Evolutionary conservation across 2,113 vertebrate genomes (phyloP).

Genomic region (Collichthys lucidus): DNA sequence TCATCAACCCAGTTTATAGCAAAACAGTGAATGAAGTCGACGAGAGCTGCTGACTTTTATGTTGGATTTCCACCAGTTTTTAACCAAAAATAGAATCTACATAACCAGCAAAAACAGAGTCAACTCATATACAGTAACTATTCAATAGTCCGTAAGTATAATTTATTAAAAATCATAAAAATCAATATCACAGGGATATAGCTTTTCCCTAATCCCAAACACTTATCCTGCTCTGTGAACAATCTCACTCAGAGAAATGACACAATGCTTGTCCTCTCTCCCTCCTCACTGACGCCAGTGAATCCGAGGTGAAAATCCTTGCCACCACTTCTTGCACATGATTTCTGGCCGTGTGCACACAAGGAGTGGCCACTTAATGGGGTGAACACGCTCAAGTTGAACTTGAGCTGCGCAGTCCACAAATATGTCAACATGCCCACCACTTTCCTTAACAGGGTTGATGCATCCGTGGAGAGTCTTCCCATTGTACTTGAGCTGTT

Average conservation of each 20-base stretch:
- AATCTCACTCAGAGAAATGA: background rate
- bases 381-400: background rate
- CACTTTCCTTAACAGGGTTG: background rate
- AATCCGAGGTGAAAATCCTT: background rate
- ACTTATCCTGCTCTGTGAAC: constrained; percentile 1
- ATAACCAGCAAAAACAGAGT: background rate
- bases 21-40: background rate
- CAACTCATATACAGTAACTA: background rate
- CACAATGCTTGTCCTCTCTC: background rate
- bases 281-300: background rate
- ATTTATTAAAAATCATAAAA: constrained; percentile 13
- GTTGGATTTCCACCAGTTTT: background rate
- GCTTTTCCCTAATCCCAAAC: background rate
- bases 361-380: background rate
- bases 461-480: background rate
- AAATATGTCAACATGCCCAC: background rate
- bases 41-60: background rate
- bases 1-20: background rate
- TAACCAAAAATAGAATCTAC: too few species aligned
- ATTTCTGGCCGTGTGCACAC: background rate
- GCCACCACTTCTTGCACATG: background rate
- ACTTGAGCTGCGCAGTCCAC: background rate
- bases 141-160: background rate
- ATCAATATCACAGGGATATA: background rate
- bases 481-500: constrained; percentile 20